Percentiles rank a stretch among this genome's conserved stretches.
Conservation (phyloP, 2,113 vertebrate species). For the Shinisaurus crocodilurus region DNA sequence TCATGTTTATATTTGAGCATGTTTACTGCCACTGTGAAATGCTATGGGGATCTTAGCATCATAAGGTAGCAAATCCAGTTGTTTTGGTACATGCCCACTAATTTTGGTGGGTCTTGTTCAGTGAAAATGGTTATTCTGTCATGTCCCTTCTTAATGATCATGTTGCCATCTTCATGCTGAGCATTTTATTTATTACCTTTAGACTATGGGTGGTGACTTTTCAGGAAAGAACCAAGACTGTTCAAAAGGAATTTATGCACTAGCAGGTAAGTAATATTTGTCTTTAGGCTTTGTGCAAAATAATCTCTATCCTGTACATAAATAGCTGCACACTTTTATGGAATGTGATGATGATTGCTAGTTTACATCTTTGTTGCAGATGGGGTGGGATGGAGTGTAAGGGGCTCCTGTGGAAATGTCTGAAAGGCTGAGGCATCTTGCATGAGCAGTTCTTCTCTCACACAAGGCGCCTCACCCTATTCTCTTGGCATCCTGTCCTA, state of each 20-base stretch:
- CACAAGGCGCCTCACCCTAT: too few species aligned
- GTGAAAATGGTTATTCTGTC: background rate
- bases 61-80: background rate
- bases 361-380: background rate
- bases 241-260: conserved; percentile 96
- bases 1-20: background rate
- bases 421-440: background rate
- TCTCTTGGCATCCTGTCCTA: background rate
- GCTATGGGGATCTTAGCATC: background rate
- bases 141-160: background rate
- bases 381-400: background rate
- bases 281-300: background rate
- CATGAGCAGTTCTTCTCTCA: background rate
- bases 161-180: background rate
- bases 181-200: conserved; percentile 23
- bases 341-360: background rate
- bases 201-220: conserved; percentile 99
- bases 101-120: background rate
- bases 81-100: background rate
- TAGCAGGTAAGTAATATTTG: conserved; percentile 83
- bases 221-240: conserved; percentile 98
- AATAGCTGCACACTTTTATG: background rate
- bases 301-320: background rate
- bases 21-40: background rate
- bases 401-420: too few species aligned